Conservation (phyloP, 2,797 vertebrate species). For the Thamnophis elegans region DNA sequence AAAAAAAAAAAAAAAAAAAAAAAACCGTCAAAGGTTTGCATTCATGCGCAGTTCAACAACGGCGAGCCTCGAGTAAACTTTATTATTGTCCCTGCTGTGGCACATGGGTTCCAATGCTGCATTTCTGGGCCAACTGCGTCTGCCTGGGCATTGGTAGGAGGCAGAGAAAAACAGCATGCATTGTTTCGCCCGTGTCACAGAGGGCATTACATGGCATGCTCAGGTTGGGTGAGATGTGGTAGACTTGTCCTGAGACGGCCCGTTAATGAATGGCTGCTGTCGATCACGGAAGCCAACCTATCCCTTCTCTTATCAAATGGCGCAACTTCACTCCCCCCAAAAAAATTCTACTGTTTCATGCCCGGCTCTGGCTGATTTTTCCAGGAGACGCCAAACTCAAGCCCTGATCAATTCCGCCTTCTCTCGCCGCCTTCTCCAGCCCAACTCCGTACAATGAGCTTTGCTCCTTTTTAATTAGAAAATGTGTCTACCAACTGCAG, state of each 20-base stretch:
- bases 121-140: not conserved
- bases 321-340: constrained; percentile 6
- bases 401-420: not conserved
- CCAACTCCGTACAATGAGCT: constrained; percentile 6
- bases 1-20: no score
- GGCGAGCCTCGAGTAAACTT: not conserved
- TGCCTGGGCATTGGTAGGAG: not conserved
- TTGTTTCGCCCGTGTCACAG: constrained; percentile 41
- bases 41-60: not conserved
- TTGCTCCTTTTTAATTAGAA: constrained; percentile 57
- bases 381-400: not conserved
- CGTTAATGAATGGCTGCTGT: not conserved
- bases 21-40: not conserved
- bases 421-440: not conserved
- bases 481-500: constrained; percentile 41
- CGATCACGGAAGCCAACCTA: constrained; percentile 1
- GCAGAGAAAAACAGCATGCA: constrained; percentile 8
- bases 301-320: not conserved
- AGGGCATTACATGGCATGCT: not conserved
- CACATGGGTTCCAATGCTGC: not conserved
- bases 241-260: not conserved
- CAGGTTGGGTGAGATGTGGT: not conserved
- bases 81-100: not conserved
- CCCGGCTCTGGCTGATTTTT: not conserved
- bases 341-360: not conserved